Evolutionary conservation across 2,888 invertebrate species (phyloP).

Genomic region (Hoplodrina blanda): DNA sequence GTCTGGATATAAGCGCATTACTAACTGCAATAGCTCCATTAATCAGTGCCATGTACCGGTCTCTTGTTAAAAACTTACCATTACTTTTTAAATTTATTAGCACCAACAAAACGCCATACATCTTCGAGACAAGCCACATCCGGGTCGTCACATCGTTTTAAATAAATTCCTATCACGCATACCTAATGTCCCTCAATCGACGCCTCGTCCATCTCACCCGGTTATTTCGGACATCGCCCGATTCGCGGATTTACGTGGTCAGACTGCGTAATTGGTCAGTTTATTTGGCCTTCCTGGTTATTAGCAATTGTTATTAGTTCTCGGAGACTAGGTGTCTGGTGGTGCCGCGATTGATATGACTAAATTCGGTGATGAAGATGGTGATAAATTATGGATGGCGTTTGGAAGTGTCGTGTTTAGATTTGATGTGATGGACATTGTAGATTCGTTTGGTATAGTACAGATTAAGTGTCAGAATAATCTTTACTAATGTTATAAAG

Average conservation of each 20-base stretch:
- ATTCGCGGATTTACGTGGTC: constrained; percentile 73
- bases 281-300: constrained; percentile 61
- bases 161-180: constrained; percentile 79
- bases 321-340: constrained; percentile 80
- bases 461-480: not conserved
- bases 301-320: constrained; percentile 85
- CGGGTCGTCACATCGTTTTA: constrained; percentile 77
- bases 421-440: constrained; percentile 2
- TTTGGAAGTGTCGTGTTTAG: constrained; percentile 18
- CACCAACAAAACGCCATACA: constrained; percentile 34
- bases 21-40: not conserved
- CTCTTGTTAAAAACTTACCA: not conserved
- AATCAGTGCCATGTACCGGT: not conserved
- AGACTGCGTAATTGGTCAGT: constrained; percentile 74
- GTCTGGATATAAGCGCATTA: too few relatives aligned
- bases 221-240: constrained; percentile 78
- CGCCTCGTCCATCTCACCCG: constrained; percentile 82
- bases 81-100: constrained; percentile 24
- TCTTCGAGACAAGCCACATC: constrained; percentile 67
- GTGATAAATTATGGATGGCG: constrained; percentile 32
- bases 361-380: constrained; percentile 21
- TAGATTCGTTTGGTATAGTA: not conserved
- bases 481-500: too few relatives aligned
- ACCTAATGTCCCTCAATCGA: constrained; percentile 80
- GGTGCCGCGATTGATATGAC: constrained; percentile 67